These are phyloP conservation scores for Octopus sinensis DNA, from an alignment of 1,140 invertebrate genomes.

Conservation along the genomic window DNA sequence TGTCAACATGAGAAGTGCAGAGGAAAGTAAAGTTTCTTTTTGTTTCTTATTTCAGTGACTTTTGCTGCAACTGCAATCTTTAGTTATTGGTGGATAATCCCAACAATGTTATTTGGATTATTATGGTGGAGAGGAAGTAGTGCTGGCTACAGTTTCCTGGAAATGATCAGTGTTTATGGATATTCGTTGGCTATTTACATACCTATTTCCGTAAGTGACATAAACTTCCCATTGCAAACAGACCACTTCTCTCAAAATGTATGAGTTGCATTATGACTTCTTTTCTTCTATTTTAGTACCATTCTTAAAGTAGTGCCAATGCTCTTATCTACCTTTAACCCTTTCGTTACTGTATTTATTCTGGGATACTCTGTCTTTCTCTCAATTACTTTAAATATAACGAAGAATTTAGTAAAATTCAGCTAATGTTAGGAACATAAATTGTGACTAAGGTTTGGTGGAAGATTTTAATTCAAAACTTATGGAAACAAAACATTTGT, in stretches of 20 bases:
- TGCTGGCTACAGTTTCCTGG: slow-evolving; percentile 69
- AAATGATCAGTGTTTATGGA: slow-evolving; percentile 87
- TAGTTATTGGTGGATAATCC: slow-evolving; percentile 83
- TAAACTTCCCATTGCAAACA: not conserved
- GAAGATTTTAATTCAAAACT: too few species aligned
- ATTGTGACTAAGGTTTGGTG: too few species aligned
- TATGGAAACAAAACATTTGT: too few species aligned
- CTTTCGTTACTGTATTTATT: too few species aligned
- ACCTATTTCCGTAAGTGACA: slow-evolving; percentile 72
- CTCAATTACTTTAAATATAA: too few species aligned
- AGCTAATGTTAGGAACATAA: too few species aligned
- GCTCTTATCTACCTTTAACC: not conserved
- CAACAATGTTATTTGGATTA: slow-evolving; percentile 75
- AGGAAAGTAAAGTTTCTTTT: slow-evolving; percentile 2
- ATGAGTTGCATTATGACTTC: not conserved
- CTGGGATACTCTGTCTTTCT: too few species aligned
- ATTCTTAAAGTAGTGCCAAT: not conserved
- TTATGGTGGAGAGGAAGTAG: slow-evolving; percentile 76
- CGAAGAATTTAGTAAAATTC: too few species aligned
- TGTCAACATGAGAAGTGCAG: too few species aligned
- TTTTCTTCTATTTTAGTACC: not conserved
- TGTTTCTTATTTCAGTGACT: slow-evolving; percentile 64
- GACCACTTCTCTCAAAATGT: not conserved
- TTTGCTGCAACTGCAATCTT: slow-evolving; percentile 86
- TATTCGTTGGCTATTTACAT: slow-evolving; percentile 93